These are phyloP conservation scores for Drosophila neotestacea DNA, from an alignment of 2,888 invertebrate species.

Conservation along the genomic window DNA sequence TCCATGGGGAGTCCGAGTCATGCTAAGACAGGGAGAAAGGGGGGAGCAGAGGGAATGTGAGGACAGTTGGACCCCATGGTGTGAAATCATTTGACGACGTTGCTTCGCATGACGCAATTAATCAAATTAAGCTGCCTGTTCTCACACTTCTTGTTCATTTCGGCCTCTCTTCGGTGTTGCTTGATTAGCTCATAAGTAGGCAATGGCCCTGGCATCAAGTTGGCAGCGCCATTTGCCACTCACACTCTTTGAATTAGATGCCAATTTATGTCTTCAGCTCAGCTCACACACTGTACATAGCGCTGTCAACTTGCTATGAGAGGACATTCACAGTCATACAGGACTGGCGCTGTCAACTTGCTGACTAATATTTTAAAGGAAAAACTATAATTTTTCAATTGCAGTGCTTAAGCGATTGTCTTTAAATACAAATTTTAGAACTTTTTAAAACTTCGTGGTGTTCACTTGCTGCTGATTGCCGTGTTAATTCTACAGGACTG, in stretches of 20 bases:
- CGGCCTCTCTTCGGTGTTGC: slow-evolving; percentile 27
- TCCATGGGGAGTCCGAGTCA: slow-evolving; percentile 46
- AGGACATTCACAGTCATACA: no score
- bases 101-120: slow-evolving; percentile 79
- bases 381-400: no score
- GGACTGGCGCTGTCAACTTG: neutral
- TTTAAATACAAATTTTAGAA: no score
- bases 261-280: neutral
- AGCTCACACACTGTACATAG: neutral
- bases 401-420: no score
- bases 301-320: neutral
- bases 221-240: slow-evolving; percentile 25
- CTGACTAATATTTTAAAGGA: no score
- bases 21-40: slow-evolving; percentile 29
- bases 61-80: slow-evolving; percentile 44
- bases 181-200: slow-evolving; percentile 75
- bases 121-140: slow-evolving; percentile 71
- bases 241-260: neutral
- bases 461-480: neutral
- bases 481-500: neutral
- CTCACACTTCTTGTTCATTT: slow-evolving; percentile 35
- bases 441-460: neutral
- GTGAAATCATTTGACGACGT: slow-evolving; percentile 77
- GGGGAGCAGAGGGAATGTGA: neutral
- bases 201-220: slow-evolving; percentile 22